Percentiles rank a stretch among this genome's conserved stretches.
Evolutionary conservation across 2,113 vertebrate species (phyloP).

Genomic region (Aramus guarauna): DNA sequence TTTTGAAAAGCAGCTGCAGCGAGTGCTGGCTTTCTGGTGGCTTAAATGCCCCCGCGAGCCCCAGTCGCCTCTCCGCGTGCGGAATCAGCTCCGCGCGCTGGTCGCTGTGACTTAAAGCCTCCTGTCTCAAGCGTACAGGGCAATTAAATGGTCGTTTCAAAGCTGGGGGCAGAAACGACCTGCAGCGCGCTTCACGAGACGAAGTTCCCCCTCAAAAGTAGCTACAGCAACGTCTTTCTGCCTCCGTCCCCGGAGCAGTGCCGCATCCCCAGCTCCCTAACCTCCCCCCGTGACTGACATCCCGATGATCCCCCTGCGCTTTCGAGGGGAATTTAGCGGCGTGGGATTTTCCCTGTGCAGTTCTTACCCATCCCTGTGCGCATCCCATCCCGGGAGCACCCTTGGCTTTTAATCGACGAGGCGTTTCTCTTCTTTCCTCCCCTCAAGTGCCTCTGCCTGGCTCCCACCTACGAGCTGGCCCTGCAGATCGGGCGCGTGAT

Average conservation of each 20-base stretch:
- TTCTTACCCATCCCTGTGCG: rapidly evolving
- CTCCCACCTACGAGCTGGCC: conserved; percentile 79
- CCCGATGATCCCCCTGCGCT: rapidly evolving
- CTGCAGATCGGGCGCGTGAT: conserved; percentile 76
- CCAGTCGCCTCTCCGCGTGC: rapidly evolving
- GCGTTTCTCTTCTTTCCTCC: not conserved
- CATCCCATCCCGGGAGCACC: rapidly evolving
- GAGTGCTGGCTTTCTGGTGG: not conserved
- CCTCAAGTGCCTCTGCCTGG: conserved; percentile 75
- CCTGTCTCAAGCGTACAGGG: rapidly evolving
- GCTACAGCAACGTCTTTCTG: rapidly evolving
- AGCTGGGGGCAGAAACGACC: not conserved
- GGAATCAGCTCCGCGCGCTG: not conserved
- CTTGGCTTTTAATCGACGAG: not conserved
- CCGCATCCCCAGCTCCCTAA: not conserved
- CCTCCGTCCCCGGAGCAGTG: rapidly evolving
- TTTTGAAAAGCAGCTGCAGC: not conserved
- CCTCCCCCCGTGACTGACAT: rapidly evolving
- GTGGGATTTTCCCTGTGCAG: not conserved
- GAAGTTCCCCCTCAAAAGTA: not conserved
- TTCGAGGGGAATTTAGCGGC: not conserved
- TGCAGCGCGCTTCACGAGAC: rapidly evolving
- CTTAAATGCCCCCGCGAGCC: not conserved
- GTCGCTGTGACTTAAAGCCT: rapidly evolving
- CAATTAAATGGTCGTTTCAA: not conserved